Percentiles rank a stretch among this genome's conserved stretches.
Conservation (phyloP, 2,888 invertebrate species). For the Helleia helle region DNA sequence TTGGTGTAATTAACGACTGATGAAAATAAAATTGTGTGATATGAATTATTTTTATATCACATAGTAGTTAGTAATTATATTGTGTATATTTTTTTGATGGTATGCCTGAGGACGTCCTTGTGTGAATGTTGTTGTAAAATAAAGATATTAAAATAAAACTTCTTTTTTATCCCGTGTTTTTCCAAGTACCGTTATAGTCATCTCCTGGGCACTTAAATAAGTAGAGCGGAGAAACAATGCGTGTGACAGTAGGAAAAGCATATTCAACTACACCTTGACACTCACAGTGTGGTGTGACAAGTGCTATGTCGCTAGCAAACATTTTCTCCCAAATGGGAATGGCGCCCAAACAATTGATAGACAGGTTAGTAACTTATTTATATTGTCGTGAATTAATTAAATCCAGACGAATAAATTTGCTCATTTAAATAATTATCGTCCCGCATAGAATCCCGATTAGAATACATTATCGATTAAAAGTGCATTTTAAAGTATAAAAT, state of each 20-base stretch:
- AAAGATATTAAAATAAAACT: slow-evolving; percentile 35
- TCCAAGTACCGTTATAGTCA: slow-evolving; percentile 10
- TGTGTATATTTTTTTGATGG: slow-evolving; percentile 57
- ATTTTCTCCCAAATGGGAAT: slow-evolving; percentile 49
- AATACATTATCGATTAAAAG: too few species aligned
- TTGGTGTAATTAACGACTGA: slow-evolving; percentile 59
- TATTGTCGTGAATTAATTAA: too few species aligned
- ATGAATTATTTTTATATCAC: slow-evolving; percentile 63
- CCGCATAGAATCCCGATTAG: too few species aligned
- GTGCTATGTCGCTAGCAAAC: slow-evolving; percentile 47
- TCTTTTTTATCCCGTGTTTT: slow-evolving; percentile 11
- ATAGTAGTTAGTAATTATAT: slow-evolving; percentile 50
- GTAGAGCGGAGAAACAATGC: slow-evolving; percentile 44
- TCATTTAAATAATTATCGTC: too few species aligned
- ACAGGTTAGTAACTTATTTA: slow-evolving; percentile 38
- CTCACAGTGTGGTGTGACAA: slow-evolving; percentile 32
- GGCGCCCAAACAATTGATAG: slow-evolving; percentile 44
- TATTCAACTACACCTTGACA: slow-evolving; percentile 42
- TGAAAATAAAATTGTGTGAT: slow-evolving; percentile 67
- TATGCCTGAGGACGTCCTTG: slow-evolving; percentile 72
- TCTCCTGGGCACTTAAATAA: slow-evolving; percentile 25
- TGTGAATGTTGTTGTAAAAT: slow-evolving; percentile 64
- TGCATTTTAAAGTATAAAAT: too few species aligned
- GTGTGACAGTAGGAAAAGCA: slow-evolving; percentile 23
- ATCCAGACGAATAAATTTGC: too few species aligned